Base-by-base conservation (phyloP, 2,113 vertebrate species). In the Grammomys dolichurus region DNA sequence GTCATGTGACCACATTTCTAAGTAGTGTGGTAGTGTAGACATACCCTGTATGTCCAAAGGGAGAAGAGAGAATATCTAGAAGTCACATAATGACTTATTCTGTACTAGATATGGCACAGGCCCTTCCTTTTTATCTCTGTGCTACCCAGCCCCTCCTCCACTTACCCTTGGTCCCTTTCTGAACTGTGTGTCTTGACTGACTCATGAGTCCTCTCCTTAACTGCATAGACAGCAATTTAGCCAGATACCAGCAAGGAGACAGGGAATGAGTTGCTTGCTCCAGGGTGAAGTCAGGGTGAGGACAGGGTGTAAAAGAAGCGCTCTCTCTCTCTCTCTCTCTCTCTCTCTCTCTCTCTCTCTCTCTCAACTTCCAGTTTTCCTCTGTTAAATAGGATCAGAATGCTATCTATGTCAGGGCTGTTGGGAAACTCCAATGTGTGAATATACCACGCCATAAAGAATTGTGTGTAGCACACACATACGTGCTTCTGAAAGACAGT, bases 1-100 rank as follows among this genome's bases (percentile, higher is more conserved):
- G 54, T 97, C 43, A 85, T 20, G 8, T 78, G 84, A 60, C 73
- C 60, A 90, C 14, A 91, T 33, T 88, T 78, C 48, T n/a, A 70
- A 58, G 11, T 72, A 6, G 12, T 70, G 14, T 3, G 20, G n/a
- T 89, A 40, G 65, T 60, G 51, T 51, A 10, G 10, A 24, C 1
- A 69, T 48, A 54, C 60, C 22, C 28, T 24, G 20, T 24, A 16
- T 58, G 65, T 91, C 40, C 70, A 80, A n/a, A 13, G 63, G 28
- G 48, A 54, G 40, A 93, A n/a, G 56, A 56, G 76, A 78, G 76
- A 67, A 26, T 67, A 78, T n/a, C 65, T 51, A 69, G 36, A 84
- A 87, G n/a, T 84, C 63, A 73, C 75, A 48, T 48, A 67, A 82
- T 40, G 87, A 70, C 63, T 90, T 63, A 6, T 54, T 89, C n/a